Base-by-base conservation (phyloP, 2,113 vertebrate genomes). In the Pleuronectes platessa region DNA sequence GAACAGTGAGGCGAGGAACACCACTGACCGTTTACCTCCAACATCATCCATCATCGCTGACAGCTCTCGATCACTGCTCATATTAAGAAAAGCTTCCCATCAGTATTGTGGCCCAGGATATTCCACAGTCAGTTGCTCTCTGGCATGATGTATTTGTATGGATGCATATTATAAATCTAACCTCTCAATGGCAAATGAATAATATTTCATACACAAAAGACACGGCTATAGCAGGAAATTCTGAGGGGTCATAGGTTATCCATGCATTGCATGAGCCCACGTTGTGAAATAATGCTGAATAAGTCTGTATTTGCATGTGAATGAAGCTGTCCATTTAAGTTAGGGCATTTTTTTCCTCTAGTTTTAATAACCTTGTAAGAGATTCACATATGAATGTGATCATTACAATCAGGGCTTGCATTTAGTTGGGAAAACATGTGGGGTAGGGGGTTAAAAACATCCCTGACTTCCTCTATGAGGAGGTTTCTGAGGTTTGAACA, bases 21-120 rank as follows among this genome's bases (percentile, higher is more conserved):
- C 63, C 69, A 66, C 79, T 75, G 84, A 88, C 83, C 68, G 20
- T 61, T 81, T 68, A 66, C 62, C 73, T 77, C 80, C 61, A 10
- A 14, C 80, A 63, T 71, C 86, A 92, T 94, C 90, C 88, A 93
- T 94, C 93, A 92, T 85, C 26, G 5, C 15, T 82, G 92, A 90
- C 93, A 88, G 81, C 73, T 79, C 79, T 92, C 89, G 14, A 88
- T 92, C 92, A 31, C 6, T 31, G 31, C 31, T 31, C 31, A 31
- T 31, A 1, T 31, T 31, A 31, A 31, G 31, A 31, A 31, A 31
- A 8, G 31, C 31, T 31, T 31, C 31, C 31, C 31, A 79, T 87
- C 76, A 78, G 70, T 81, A 68, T 62, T 74, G 69, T 66, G 65
- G 63, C 54, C 53, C 31, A 0, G 63, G 82, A 21, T 76, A 58